Evolutionary conservation across 2,797 vertebrate species (phyloP).

Genomic region (Acipenser transmontanus): DNA sequence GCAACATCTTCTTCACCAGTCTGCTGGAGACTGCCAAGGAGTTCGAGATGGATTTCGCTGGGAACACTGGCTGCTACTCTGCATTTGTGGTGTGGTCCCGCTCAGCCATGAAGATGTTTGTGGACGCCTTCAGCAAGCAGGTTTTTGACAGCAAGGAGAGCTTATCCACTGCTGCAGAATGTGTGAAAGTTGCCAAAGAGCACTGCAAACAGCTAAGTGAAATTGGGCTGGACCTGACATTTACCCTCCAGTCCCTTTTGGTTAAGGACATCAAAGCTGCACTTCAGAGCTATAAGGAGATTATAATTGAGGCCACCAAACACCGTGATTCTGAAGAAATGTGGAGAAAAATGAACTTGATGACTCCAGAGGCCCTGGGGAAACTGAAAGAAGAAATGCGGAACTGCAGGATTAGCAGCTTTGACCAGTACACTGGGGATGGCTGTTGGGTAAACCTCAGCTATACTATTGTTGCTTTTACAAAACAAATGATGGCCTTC

Average conservation of each 20-base stretch:
- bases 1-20: conserved; percentile 96
- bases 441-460: conserved; percentile 98
- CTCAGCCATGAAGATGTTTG: conserved; percentile 85
- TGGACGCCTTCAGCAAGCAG: conserved; percentile 94
- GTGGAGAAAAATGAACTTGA: conserved; percentile 96
- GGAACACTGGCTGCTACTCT: conserved; percentile 89
- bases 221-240: conserved; percentile 92
- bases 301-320: conserved; percentile 95
- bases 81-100: conserved; percentile 94
- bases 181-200: conserved; percentile 92
- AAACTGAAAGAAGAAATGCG: conserved; percentile 95
- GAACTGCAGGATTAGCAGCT: conserved; percentile 71
- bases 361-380: conserved; percentile 88
- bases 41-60: conserved; percentile 89
- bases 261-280: conserved; percentile 87
- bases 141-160: conserved; percentile 97
- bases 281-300: conserved; percentile 88
- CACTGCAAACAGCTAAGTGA: conserved; percentile 90
- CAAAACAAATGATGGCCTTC: conserved; percentile 97
- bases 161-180: conserved; percentile 88
- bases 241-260: conserved; percentile 84
- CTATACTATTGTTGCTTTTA: conserved; percentile 94
- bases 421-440: conserved; percentile 89
- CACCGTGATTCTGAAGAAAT: conserved; percentile 98
- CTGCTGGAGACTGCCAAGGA: conserved; percentile 90